Percentiles rank a stretch among this genome's conserved stretches.
Evolutionary conservation across 2,888 invertebrate genomes (phyloP).

Genomic region (Autographa pulchrina): DNA sequence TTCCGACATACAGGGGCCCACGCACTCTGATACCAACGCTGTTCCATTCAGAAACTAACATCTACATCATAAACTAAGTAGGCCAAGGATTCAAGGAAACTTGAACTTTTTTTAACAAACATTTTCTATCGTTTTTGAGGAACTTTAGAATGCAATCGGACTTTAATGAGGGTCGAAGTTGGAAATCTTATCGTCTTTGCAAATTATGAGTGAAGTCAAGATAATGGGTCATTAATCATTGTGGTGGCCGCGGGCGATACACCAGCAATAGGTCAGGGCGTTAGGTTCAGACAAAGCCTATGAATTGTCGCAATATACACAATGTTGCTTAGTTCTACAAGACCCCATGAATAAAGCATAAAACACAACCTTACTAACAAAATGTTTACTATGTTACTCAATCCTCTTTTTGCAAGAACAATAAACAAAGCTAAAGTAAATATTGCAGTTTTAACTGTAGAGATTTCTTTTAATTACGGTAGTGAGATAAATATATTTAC

Average conservation of each 20-base stretch:
- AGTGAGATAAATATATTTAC: background rate
- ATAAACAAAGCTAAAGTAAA: background rate
- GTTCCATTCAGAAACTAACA: conserved; percentile 27
- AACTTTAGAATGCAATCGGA: conserved; percentile 26
- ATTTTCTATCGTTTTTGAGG: conserved; percentile 28
- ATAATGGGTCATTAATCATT: conserved; percentile 14
- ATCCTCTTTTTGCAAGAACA: background rate
- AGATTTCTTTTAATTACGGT: background rate
- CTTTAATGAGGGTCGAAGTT: conserved; percentile 19
- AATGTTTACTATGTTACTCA: conserved; percentile 1
- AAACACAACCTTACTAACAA: background rate
- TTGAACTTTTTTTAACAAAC: conserved; percentile 8
- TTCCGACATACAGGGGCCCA: conserved; percentile 71
- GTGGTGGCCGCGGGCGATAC: conserved; percentile 5
- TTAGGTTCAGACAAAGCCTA: conserved; percentile 12
- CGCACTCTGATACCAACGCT: conserved; percentile 52
- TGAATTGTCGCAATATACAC: background rate
- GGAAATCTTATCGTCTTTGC: conserved; percentile 12
- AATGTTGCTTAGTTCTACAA: background rate
- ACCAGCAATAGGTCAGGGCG: conserved; percentile 9
- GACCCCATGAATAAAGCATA: background rate
- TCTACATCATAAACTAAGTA: conserved; percentile 34
- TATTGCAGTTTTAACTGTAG: background rate
- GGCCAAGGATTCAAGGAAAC: conserved; percentile 34
- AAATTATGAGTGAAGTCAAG: conserved; percentile 5